Base-by-base conservation (phyloP, 2,797 vertebrate species). In the Chlorospingus semifuscus region DNA sequence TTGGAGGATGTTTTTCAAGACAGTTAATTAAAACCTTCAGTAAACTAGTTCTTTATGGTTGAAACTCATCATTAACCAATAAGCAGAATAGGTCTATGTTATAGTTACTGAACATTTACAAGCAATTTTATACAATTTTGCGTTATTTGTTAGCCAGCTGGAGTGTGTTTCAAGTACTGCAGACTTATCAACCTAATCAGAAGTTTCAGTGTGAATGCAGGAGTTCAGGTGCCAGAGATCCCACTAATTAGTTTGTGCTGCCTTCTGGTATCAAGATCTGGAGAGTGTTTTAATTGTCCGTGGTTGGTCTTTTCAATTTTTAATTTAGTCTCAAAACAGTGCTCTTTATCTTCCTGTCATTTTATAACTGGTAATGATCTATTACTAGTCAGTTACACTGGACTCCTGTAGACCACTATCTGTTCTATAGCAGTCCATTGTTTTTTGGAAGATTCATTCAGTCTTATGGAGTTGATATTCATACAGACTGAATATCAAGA, bases 91-190 rank as follows among this genome's bases (percentile, higher is more conserved):
- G 13, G 59, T 70, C 66, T 34, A 2, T 75, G 17, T 52, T 59
- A 37, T 41, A 71, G 29, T 77, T 63, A 32, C 20, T 32, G 49
- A 81, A 74, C 5, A 8, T 80, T 78, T 55, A 34, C 63, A 44
- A 87, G 46, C 21, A 68, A 26, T 56, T 70, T 66, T 47, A 97
- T 97, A 49, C 95, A 9, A 50, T 94, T 68, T 86, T 50, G 4
- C n/a, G 42, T 81, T 98, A 96, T 83, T 97, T 98, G 70, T 97
- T 98, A 50, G 97, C 96, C 15, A 90, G 74, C 86, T 95, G 97
- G 82, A 95, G 95, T 53, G 95, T 98, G 65, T 96, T 98, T 95
- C 92, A 93, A 84, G 96, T 98, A 82, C 91, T 55, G 13, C 16
- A 37, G 36, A 9, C 12, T 42, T 57, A 21, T 9, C 66, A 59